Evolutionary conservation across 1,140 invertebrate species (phyloP).

Genomic region (Paraescarpia echinospica): DNA sequence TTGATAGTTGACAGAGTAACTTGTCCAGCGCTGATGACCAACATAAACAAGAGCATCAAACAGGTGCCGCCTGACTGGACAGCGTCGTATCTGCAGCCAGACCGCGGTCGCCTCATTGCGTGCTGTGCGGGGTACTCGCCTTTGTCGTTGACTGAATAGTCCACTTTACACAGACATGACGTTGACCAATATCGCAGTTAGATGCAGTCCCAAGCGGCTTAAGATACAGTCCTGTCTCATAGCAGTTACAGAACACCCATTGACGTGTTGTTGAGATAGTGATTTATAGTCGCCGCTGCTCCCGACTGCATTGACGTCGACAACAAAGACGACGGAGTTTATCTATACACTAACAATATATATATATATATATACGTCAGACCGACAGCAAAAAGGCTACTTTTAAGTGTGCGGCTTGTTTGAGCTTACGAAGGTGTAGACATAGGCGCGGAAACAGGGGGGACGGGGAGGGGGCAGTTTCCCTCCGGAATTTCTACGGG

Average conservation of each 20-base stretch:
- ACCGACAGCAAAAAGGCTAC: background rate
- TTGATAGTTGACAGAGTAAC: background rate
- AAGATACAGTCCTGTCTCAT: background rate
- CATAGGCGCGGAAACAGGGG: too few relatives aligned
- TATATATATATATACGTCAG: too few relatives aligned
- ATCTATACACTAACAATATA: background rate
- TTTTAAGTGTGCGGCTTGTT: background rate
- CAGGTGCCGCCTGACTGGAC: background rate
- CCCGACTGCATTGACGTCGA: too few relatives aligned
- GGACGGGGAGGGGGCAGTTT: too few relatives aligned
- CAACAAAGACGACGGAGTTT: background rate
- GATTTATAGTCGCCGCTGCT: background rate
- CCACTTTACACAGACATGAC: background rate
- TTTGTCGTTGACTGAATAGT: background rate
- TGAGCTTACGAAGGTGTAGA: background rate
- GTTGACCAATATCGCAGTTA: background rate
- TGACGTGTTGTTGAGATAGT: background rate
- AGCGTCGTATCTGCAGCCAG: background rate
- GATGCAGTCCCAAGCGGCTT: background rate
- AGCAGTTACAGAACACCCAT: background rate
- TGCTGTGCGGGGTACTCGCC: too few relatives aligned
- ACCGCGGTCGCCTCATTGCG: background rate
- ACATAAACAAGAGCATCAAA: background rate
- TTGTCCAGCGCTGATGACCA: background rate
- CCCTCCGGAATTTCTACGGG: too few relatives aligned